Conservation (phyloP, 1,140 invertebrate genomes). For the Holcopasites calliopsidis region DNA sequence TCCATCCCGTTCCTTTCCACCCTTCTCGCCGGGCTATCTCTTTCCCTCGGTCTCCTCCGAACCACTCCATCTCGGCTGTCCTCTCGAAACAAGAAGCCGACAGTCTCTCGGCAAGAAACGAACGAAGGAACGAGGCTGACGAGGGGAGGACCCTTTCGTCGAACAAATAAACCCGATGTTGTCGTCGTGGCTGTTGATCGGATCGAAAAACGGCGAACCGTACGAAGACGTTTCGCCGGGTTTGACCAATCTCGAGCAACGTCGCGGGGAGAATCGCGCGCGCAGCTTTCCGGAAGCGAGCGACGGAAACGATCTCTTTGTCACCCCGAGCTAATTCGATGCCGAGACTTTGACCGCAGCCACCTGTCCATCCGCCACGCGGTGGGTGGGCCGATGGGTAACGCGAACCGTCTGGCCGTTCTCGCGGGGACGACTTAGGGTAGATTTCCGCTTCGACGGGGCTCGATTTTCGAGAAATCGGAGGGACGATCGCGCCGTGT, state of each 20-base stretch:
- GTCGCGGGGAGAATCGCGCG: not conserved
- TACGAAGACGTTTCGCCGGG: not conserved
- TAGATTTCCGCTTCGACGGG: constrained; percentile 31
- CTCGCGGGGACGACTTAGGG: constrained; percentile 36
- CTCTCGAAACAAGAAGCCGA: not conserved
- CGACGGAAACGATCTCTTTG: constrained; percentile 20
- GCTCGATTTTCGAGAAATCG: not conserved
- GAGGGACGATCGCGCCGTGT: not conserved
- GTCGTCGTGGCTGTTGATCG: constrained; percentile 21
- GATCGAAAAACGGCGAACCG: not conserved
- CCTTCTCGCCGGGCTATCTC: constrained; percentile 51
- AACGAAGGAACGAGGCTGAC: constrained; percentile 7
- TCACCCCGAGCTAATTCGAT: constrained; percentile 7
- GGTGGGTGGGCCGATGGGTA: constrained; percentile 60
- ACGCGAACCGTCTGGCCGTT: constrained; percentile 52
- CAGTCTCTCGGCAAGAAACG: constrained; percentile 20
- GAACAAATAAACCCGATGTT: constrained; percentile 48
- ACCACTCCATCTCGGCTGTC: constrained; percentile 21
- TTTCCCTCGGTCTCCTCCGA: constrained; percentile 41
- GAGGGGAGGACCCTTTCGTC: constrained; percentile 49
- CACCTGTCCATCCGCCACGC: constrained; percentile 59
- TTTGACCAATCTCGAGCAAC: not conserved
- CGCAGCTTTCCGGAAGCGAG: constrained; percentile 24
- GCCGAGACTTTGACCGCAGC: constrained; percentile 45
- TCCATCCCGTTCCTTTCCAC: constrained; percentile 21